Conservation (phyloP, 2,888 invertebrate genomes). For the Timandra comae region DNA sequence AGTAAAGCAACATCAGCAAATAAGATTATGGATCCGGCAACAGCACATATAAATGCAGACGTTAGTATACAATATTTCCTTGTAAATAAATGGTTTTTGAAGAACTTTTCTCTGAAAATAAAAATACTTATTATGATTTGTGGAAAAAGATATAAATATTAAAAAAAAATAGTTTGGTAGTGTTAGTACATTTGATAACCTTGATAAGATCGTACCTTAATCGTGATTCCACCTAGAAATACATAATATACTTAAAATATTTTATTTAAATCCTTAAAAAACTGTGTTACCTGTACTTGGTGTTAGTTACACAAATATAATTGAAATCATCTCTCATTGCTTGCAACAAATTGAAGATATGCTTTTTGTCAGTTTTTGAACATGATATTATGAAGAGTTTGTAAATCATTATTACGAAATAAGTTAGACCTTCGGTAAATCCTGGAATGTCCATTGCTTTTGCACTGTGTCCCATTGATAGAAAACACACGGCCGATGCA, state of each 20-base stretch:
- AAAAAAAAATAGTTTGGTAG: too few species aligned
- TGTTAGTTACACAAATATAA: slow-evolving; percentile 35
- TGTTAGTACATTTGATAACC: too few species aligned
- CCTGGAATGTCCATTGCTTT: slow-evolving; percentile 26
- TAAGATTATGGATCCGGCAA: slow-evolving; percentile 24
- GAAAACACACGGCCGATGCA: background rate
- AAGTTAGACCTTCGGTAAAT: slow-evolving; percentile 41
- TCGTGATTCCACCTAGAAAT: too few species aligned
- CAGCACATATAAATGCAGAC: slow-evolving; percentile 23
- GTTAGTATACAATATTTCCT: slow-evolving; percentile 36
- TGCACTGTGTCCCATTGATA: slow-evolving; percentile 28
- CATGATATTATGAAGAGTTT: slow-evolving; percentile 33
- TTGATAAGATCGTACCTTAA: too few species aligned
- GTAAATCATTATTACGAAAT: slow-evolving; percentile 37
- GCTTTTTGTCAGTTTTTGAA: slow-evolving; percentile 28
- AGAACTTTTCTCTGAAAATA: slow-evolving; percentile 37
- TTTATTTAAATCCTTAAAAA: background rate
- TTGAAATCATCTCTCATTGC: slow-evolving; percentile 39
- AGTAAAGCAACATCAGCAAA: slow-evolving; percentile 25
- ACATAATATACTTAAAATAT: too few species aligned
- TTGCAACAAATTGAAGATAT: slow-evolving; percentile 33
- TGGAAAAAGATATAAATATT: too few species aligned
- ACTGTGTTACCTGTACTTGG: slow-evolving; percentile 45
- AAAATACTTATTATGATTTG: background rate
- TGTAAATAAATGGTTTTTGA: slow-evolving; percentile 37